These are phyloP conservation scores for Pavo muticus DNA, from an alignment of 2,113 vertebrate genomes.

Conservation along the genomic window DNA sequence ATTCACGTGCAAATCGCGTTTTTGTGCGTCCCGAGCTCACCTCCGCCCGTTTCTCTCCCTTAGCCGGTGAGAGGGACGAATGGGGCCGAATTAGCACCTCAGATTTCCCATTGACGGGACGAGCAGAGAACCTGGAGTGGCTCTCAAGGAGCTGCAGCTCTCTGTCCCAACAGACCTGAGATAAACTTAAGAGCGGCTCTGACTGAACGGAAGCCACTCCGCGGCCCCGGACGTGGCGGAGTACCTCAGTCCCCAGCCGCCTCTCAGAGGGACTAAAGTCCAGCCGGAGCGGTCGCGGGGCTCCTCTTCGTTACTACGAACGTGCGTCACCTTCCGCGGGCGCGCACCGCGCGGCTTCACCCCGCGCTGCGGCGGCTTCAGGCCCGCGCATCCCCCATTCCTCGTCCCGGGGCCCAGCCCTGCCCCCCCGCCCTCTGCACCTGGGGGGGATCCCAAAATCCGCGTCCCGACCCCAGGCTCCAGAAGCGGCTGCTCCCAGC, in stretches of 20 bases:
- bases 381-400: fast-evolving
- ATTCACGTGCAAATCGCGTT: background rate
- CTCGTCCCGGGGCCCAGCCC: background rate
- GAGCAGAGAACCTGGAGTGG: background rate
- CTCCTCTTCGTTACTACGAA: background rate
- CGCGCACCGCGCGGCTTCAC: background rate
- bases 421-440: fast-evolving
- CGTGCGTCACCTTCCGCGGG: background rate
- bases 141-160: no score
- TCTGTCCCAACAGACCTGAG: no score
- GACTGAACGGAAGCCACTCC: background rate
- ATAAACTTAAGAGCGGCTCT: no score
- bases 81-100: background rate
- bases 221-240: background rate
- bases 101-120: fast-evolving
- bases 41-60: background rate
- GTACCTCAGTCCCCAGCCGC: background rate
- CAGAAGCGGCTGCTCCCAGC: background rate
- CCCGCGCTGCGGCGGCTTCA: background rate
- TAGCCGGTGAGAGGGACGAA: background rate
- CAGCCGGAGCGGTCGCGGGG: background rate
- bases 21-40: background rate
- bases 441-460: background rate
- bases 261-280: background rate
- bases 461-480: background rate